Conservation (phyloP, 2,113 vertebrate species). For the Rhizomys pruinosus region DNA sequence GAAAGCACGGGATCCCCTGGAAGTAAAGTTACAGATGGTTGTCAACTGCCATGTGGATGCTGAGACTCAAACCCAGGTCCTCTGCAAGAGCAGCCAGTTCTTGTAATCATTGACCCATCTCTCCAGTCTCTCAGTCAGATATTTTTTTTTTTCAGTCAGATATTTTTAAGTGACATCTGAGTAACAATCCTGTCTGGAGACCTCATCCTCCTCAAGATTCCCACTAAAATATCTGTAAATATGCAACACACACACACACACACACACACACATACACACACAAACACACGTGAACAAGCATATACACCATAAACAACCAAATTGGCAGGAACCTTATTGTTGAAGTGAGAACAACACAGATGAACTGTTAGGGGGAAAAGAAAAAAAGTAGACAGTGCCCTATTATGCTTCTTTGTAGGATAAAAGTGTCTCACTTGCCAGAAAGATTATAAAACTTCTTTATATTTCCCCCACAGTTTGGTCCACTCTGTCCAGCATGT, state of each 20-base stretch:
- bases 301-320: not conserved
- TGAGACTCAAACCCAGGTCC: no score
- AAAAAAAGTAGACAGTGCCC: constrained; percentile 13
- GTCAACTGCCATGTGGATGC: no score
- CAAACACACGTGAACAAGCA: not conserved
- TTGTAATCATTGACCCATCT: no score
- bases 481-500: not conserved
- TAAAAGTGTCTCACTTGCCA: constrained; percentile 19
- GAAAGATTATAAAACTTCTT: not conserved
- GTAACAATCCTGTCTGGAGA: constrained; percentile 25
- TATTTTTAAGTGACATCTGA: not conserved
- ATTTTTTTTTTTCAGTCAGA: no score
- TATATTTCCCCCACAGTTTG: not conserved
- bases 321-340: constrained; percentile 37
- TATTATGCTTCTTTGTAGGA: constrained; percentile 36
- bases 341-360: constrained; percentile 52
- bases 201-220: constrained; percentile 20
- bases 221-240: constrained; percentile 58
- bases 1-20: no score
- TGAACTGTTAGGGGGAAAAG: not conserved
- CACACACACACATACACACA: not conserved
- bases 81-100: no score
- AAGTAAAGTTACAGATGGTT: no score
- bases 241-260: not conserved
- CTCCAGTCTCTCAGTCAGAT: no score